phyloP scores from a whole-genome alignment of 2,797 vertebrate species.

The Chelonia mydas region DNA sequence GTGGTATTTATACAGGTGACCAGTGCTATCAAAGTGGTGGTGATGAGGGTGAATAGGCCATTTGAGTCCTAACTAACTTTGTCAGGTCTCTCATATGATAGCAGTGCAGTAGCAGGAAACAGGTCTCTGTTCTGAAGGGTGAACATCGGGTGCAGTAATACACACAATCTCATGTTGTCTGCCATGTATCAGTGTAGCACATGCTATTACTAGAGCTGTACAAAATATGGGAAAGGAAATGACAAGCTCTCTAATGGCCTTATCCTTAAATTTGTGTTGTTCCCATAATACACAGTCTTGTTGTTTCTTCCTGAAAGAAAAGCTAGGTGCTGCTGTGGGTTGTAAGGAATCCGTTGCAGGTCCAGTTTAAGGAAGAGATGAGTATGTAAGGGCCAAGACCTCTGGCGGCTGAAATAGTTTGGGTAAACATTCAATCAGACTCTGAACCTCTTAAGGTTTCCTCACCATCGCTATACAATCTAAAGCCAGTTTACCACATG shows the following conservation, averaged over 20 bases:
- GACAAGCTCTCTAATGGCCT: background rate
- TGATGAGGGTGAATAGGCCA: background rate
- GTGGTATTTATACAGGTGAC: background rate
- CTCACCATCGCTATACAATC: background rate
- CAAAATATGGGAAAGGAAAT: background rate
- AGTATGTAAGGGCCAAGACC: background rate
- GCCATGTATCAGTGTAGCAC: background rate
- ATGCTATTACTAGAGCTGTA: background rate
- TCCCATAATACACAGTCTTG: background rate
- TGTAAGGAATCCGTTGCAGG: constrained; percentile 3
- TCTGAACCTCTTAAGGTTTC: background rate
- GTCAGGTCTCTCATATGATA: background rate
- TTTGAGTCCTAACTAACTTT: background rate
- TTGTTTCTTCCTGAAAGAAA: background rate
- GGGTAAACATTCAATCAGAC: background rate
- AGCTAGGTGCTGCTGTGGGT: background rate
- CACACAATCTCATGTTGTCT: background rate
- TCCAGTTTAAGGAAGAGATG: constrained; percentile 4
- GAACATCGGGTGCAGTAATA: background rate
- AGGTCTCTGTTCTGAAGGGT: background rate
- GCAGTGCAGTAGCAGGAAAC: background rate
- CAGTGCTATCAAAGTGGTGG: background rate
- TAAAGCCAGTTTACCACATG: background rate
- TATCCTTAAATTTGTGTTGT: background rate
- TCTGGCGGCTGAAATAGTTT: constrained; percentile 19